Conservation (phyloP, 2,888 invertebrate species). For the Idaea biselata region DNA sequence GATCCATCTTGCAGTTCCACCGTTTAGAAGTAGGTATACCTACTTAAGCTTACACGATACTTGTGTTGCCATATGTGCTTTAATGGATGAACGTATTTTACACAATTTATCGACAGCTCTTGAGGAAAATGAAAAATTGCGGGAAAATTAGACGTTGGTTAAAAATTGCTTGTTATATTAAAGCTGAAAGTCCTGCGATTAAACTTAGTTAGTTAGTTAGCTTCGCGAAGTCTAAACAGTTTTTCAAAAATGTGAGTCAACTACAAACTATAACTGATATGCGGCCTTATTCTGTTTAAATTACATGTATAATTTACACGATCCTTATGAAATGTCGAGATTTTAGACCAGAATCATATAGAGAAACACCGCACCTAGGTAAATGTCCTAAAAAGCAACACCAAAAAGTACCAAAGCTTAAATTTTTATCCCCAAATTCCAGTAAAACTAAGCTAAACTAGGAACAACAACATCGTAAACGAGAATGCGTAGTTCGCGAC, state of each 20-base stretch:
- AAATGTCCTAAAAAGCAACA: too few species aligned
- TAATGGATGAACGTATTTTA: slow-evolving; percentile 1
- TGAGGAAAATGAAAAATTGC: background rate
- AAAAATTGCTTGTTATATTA: background rate
- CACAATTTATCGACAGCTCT: slow-evolving; percentile 1
- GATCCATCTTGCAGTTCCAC: slow-evolving; percentile 36
- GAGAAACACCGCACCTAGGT: too few species aligned
- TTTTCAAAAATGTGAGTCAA: too few species aligned
- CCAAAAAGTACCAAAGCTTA: background rate
- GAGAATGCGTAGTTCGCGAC: slow-evolving; percentile 30
- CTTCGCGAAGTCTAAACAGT: too few species aligned
- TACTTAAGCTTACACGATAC: background rate
- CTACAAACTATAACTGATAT: too few species aligned
- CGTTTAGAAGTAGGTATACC: slow-evolving; percentile 8
- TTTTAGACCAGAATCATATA: too few species aligned
- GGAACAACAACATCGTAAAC: background rate
- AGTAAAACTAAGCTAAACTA: background rate
- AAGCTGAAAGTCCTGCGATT: too few species aligned
- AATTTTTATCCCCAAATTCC: background rate
- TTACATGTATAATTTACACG: too few species aligned
- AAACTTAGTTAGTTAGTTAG: too few species aligned
- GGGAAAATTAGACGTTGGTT: background rate
- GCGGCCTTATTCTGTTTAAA: too few species aligned
- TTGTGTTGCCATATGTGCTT: background rate
- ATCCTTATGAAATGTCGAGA: too few species aligned